Percentiles rank a stretch among this genome's conserved stretches.
phyloP scores from a whole-genome alignment of 2,888 invertebrate species.

The Callimorpha dominula region DNA sequence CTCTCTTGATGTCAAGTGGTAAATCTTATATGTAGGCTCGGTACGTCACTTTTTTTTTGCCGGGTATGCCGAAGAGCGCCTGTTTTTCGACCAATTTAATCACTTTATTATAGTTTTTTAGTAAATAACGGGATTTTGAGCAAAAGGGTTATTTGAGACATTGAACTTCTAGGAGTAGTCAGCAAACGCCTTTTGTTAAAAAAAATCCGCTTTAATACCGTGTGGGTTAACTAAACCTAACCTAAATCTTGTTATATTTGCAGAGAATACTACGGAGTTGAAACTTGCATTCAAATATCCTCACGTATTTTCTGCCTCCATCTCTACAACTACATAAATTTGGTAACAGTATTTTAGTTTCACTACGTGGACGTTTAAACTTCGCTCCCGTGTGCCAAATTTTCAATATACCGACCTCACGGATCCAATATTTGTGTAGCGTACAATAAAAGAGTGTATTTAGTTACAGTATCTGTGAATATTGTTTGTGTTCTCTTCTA shows the following conservation, averaged over 20 bases:
- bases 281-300: background rate
- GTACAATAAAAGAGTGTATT: background rate
- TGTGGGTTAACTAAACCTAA: background rate
- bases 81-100: background rate
- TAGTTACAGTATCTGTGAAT: background rate
- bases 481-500: background rate
- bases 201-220: background rate
- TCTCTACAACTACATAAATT: background rate
- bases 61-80: no score
- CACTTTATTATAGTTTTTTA: background rate
- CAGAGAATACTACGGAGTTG: background rate
- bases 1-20: no score
- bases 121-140: background rate
- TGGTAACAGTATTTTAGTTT: background rate
- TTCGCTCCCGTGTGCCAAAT: no score
- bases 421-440: background rate
- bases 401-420: background rate
- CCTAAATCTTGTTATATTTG: background rate
- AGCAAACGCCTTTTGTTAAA: background rate
- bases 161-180: background rate
- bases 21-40: no score
- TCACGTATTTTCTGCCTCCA: background rate
- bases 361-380: background rate
- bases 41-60: no score
- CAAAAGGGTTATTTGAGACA: background rate